Base-by-base conservation (phyloP, 2,888 invertebrate genomes). In the Tachystola acroxantha region DNA sequence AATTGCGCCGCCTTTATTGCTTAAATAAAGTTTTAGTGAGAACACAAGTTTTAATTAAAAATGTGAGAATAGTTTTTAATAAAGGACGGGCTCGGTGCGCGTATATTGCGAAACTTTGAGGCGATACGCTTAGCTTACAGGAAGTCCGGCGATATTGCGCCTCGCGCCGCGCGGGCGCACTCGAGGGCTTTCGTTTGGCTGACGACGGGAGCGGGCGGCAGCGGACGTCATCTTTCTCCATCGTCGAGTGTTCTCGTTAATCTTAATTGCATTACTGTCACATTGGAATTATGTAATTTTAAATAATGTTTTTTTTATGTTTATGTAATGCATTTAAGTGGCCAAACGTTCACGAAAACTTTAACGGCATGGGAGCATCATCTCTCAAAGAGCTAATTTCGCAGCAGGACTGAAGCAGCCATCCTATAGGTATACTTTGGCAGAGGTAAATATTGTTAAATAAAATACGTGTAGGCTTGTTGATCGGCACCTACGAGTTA, bases 21-120 rank as follows among this genome's bases (percentile, higher is more conserved):
- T 86, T 79, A 85, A 85, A 85, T 86, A 86, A 86, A 85, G 84
- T 86, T 86, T 85, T 82, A 85, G 85, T 80, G 77, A 74, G 79
- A 84, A 82, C 82, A 84, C 81, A 85, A 86, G 85, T 85, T 86
- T 86, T 85, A 86, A 85, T 86, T 86, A 86, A 86, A 86, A 86
- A 85, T 85, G 85, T 81, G 81, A 84, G 80, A 85, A 86, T 86
- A 86, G 86, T 86, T 85, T 86, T 85, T 86, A 86, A 85, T 85
- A 85, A 85, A 84, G 81, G 82, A 80, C 78, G 71, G 75, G 72
- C 79, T 75, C 63, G 67, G 71, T 63, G 75, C 78, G 78, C 85
- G 82, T 80, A 85, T 85, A 86, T 86, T 86, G 84, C 85, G 64
- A 85, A 86, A 86, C 82, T 86, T 85, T 82, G 77, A 80, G 43